These are phyloP conservation scores for Melieria omissa DNA, from an alignment of 2,888 invertebrate genomes.

Conservation along the genomic window DNA sequence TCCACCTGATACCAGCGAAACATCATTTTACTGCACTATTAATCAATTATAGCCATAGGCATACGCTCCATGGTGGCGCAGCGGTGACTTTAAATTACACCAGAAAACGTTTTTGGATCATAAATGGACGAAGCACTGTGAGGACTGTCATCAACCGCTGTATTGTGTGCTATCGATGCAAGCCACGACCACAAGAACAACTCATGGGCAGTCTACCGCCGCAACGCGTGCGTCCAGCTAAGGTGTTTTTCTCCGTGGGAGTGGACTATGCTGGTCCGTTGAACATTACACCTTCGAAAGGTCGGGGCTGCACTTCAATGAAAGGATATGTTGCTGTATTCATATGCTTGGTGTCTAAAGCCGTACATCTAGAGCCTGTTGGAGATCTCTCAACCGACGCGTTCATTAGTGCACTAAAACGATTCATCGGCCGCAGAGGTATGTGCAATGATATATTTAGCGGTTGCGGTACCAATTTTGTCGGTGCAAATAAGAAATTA, in stretches of 20 bases:
- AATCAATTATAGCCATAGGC: too few relatives aligned
- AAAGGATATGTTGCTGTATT: constrained; percentile 11
- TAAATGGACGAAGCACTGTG: too few relatives aligned
- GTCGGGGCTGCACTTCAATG: constrained; percentile 34
- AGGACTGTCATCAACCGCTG: constrained; percentile 21
- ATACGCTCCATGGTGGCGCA: too few relatives aligned
- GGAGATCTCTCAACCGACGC: constrained; percentile 41
- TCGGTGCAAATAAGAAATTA: constrained; percentile 38
- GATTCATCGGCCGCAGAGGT: constrained; percentile 47
- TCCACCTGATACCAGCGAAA: constrained; percentile 24
- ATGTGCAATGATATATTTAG: constrained; percentile 27
- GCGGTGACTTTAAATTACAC: too few relatives aligned
- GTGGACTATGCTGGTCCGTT: constrained; percentile 40
- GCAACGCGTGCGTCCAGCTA: constrained; percentile 1
- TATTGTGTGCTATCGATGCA: constrained; percentile 21
- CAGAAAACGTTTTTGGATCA: too few relatives aligned
- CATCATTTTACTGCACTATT: constrained; percentile 14
- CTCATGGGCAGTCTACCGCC: constrained; percentile 24
- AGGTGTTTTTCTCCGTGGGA: constrained; percentile 30
- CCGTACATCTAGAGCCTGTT: constrained; percentile 8
- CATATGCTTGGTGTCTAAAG: constrained; percentile 1
- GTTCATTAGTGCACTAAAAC: constrained; percentile 50
- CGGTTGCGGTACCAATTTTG: constrained; percentile 44
- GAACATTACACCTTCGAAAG: constrained; percentile 34
- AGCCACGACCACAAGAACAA: constrained; percentile 15